Conservation (phyloP, 2,888 invertebrate genomes). For the Celastrina argiolus region DNA sequence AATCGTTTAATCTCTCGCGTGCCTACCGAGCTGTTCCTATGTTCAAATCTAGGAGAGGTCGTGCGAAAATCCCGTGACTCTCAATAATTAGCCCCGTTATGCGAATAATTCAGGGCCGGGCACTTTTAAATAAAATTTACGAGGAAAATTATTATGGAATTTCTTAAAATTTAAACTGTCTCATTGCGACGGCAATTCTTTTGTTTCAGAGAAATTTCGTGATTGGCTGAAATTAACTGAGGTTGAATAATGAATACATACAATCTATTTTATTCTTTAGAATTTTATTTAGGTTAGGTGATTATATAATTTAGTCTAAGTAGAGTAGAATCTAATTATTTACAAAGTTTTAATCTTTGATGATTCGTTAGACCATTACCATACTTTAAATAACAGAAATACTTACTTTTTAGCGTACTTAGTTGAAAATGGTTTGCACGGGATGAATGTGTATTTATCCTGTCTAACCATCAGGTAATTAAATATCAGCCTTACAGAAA, state of each 20-base stretch:
- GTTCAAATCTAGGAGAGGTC: slow-evolving; percentile 28
- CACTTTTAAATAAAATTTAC: slow-evolving; percentile 5
- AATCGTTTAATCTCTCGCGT: slow-evolving; percentile 14
- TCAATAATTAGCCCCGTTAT: slow-evolving; percentile 9
- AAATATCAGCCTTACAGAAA: no score
- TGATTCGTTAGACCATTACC: no score
- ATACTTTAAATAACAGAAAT: no score
- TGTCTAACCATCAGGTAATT: no score
- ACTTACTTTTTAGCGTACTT: no score
- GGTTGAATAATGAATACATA: neutral
- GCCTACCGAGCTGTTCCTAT: slow-evolving; percentile 3
- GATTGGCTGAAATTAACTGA: neutral
- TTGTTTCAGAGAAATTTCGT: slow-evolving; percentile 12
- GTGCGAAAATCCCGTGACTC: slow-evolving; percentile 25
- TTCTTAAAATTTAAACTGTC: neutral
- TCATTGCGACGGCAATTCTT: neutral
- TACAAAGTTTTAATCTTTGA: no score
- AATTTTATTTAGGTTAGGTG: no score
- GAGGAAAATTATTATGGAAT: slow-evolving; percentile 11
- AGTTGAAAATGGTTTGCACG: no score
- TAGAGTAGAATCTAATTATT: no score
- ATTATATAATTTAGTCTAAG: no score
- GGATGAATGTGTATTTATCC: no score
- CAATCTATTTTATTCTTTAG: neutral
- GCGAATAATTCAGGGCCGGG: slow-evolving; percentile 15